Evolutionary conservation across 2,113 vertebrate species (phyloP).

Genomic region (Pygoscelis adeliae): DNA sequence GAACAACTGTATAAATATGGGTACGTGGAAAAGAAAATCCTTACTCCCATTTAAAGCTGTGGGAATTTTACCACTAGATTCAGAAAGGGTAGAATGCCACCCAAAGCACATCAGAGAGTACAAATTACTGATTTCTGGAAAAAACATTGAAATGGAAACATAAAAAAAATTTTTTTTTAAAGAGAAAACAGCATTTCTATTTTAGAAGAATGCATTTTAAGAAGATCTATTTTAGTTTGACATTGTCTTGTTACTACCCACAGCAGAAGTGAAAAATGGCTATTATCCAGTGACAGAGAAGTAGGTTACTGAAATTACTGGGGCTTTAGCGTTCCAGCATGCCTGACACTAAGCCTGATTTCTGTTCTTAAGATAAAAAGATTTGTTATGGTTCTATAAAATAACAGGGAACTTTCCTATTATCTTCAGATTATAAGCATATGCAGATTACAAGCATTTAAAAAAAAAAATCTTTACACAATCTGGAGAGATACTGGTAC

Average conservation of each 20-base stretch:
- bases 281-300: background rate
- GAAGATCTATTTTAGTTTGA: background rate
- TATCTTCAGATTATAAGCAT: background rate
- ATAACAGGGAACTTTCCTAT: background rate
- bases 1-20: background rate
- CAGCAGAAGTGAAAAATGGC: background rate
- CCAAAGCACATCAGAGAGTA: background rate
- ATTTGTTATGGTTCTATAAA: background rate
- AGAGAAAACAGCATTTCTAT: background rate
- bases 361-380: background rate
- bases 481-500: background rate
- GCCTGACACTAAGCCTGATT: background rate
- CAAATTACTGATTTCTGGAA: background rate
- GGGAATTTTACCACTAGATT: background rate
- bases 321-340: background rate
- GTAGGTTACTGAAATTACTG: constrained; percentile 1
- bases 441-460: background rate
- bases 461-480: background rate
- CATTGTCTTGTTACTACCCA: background rate
- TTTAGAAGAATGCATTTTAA: background rate
- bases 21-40: background rate
- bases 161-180: too few relatives aligned
- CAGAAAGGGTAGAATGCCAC: background rate
- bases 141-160: background rate
- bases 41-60: background rate